phyloP scores from a whole-genome alignment of 2,888 invertebrate genomes.

The Neoitamus cyanurus region DNA sequence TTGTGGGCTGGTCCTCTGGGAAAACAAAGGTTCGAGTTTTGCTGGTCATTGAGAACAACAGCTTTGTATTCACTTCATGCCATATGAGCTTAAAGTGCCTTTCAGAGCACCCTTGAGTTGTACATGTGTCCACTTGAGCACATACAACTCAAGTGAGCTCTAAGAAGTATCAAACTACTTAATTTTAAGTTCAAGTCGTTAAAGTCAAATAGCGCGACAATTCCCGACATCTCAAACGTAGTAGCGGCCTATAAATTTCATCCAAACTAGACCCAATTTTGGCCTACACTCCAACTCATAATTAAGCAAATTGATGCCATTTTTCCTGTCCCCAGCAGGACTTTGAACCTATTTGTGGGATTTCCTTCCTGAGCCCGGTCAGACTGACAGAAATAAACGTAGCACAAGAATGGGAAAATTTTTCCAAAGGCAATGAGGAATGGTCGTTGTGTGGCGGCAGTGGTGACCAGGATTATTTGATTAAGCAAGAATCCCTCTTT shows the following conservation, averaged over 20 bases:
- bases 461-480: conserved; percentile 10
- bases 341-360: conserved; percentile 14
- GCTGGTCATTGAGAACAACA: neutral
- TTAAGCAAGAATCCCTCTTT: conserved; percentile 1
- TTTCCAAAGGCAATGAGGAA: neutral
- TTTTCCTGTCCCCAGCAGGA: neutral
- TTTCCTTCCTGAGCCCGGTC: neutral
- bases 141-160: neutral
- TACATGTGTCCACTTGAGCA: neutral
- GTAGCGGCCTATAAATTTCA: neutral
- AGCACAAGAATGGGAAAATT: neutral
- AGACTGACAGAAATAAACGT: neutral
- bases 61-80: neutral
- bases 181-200: neutral
- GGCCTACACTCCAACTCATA: neutral
- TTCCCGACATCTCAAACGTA: neutral
- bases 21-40: neutral
- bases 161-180: neutral
- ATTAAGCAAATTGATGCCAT: conserved; percentile 17
- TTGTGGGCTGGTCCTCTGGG: neutral
- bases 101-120: neutral
- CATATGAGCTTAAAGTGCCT: neutral
- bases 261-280: conserved; percentile 7
- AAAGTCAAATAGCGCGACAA: neutral
- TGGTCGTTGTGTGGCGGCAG: neutral